Evolutionary conservation across 2,113 vertebrate species (phyloP).

Genomic region (Microcebus ravelobensis): DNA sequence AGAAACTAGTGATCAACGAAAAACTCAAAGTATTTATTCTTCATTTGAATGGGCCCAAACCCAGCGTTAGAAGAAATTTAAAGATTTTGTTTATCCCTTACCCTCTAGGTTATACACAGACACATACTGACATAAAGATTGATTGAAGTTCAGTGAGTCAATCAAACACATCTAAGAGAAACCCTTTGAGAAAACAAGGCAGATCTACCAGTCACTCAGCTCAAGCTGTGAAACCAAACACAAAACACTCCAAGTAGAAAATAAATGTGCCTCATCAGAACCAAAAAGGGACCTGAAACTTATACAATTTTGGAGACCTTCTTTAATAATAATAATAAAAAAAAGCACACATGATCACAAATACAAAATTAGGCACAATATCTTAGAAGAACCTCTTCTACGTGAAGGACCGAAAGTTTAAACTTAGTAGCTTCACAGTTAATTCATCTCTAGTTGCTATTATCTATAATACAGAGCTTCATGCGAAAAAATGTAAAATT

Average conservation of each 20-base stretch:
- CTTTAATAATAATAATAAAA: not conserved
- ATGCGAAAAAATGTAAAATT: not conserved
- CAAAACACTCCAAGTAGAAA: not conserved
- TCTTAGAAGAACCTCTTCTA: not conserved
- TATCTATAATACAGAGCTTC: not conserved
- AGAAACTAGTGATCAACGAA: not conserved
- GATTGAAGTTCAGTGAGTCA: not conserved
- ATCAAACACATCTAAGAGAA: not conserved
- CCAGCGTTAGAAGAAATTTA: not conserved
- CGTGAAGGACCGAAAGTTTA: not conserved
- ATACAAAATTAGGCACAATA: not conserved
- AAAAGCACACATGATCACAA: not conserved
- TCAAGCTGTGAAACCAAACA: not conserved
- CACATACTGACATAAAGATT: conserved; percentile 10
- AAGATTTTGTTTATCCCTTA: not conserved
- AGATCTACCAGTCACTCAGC: not conserved
- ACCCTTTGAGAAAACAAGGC: not conserved
- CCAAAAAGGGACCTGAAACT: not conserved
- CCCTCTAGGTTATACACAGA: not conserved
- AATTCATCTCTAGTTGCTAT: not conserved
- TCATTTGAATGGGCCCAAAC: not conserved
- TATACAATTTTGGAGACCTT: not conserved
- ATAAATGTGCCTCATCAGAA: not conserved
- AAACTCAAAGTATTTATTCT: not conserved
- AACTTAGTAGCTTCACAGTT: not conserved